phyloP scores from a whole-genome alignment of 2,888 invertebrate genomes.

The Eupithecia abbreviata region DNA sequence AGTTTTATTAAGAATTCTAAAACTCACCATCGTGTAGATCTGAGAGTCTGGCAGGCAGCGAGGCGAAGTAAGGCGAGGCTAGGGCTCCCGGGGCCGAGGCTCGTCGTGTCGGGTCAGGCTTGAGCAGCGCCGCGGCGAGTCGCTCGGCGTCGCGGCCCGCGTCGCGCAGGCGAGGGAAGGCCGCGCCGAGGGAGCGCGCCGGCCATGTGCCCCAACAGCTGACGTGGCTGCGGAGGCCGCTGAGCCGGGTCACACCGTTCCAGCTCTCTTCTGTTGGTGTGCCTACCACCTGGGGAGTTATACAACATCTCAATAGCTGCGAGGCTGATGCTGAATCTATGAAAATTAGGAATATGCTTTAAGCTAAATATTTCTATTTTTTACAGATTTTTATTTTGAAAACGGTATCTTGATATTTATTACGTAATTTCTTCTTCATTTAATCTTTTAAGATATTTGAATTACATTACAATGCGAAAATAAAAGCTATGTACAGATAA shows the following conservation, averaged over 20 bases:
- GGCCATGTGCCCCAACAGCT: constrained; percentile 86
- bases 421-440: not conserved
- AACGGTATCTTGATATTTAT: not conserved
- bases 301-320: not conserved
- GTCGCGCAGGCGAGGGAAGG: constrained; percentile 95
- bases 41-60: constrained; percentile 94
- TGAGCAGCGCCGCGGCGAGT: constrained; percentile 92
- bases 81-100: constrained; percentile 94
- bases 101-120: constrained; percentile 93
- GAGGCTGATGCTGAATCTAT: no score
- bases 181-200: constrained; percentile 90
- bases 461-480: not conserved
- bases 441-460: not conserved
- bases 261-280: constrained; percentile 97
- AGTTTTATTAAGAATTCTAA: no score
- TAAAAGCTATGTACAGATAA: not conserved
- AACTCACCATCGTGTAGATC: constrained; percentile 95
- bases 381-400: no score
- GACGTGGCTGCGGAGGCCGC: constrained; percentile 91
- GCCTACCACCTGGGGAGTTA: constrained; percentile 89
- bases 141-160: constrained; percentile 94
- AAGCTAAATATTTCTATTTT: no score
- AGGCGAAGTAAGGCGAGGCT: constrained; percentile 94
- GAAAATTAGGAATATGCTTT: no score
- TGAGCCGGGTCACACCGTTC: constrained; percentile 94